Conservation (phyloP, 2,113 vertebrate species). For the Tenrec ecaudatus region DNA sequence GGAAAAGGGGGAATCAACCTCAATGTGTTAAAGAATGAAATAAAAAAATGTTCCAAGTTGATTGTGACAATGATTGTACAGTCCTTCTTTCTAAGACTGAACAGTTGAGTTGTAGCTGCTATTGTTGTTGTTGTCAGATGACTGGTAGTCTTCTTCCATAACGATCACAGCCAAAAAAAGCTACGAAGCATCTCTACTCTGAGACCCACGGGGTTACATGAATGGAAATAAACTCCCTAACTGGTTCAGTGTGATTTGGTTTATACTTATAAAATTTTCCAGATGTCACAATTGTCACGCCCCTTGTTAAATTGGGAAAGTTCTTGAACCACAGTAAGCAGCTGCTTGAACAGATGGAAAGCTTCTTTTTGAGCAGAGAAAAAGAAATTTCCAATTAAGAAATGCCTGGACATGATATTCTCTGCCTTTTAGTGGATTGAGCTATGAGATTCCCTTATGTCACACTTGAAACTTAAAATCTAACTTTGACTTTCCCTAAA, state of each 20-base stretch:
- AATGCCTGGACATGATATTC: constrained; percentile 83
- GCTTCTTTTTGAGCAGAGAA: constrained; percentile 81
- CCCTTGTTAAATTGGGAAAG: constrained; percentile 80
- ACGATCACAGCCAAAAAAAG: not conserved
- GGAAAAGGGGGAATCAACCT: no score
- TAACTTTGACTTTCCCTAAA: constrained; percentile 38
- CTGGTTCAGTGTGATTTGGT: not conserved
- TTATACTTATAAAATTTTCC: constrained; percentile 63
- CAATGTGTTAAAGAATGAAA: no score
- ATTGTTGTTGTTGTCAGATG: no score
- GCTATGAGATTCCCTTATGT: constrained; percentile 78
- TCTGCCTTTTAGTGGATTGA: constrained; percentile 77
- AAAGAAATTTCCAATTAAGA: constrained; percentile 84
- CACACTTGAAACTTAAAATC: constrained; percentile 68
- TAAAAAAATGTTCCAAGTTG: no score
- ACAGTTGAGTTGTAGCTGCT: no score
- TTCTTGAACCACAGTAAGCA: constrained; percentile 83
- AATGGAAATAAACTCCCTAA: not conserved
- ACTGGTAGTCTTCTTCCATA: not conserved
- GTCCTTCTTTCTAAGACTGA: no score
- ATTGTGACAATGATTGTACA: no score
- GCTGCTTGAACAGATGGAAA: constrained; percentile 87
- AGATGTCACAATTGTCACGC: constrained; percentile 75
- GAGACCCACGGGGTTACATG: not conserved
- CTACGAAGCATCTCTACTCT: not conserved